Evolutionary conservation across 2,797 vertebrate genomes (phyloP).

Genomic region (Emydoidea blandingii): DNA sequence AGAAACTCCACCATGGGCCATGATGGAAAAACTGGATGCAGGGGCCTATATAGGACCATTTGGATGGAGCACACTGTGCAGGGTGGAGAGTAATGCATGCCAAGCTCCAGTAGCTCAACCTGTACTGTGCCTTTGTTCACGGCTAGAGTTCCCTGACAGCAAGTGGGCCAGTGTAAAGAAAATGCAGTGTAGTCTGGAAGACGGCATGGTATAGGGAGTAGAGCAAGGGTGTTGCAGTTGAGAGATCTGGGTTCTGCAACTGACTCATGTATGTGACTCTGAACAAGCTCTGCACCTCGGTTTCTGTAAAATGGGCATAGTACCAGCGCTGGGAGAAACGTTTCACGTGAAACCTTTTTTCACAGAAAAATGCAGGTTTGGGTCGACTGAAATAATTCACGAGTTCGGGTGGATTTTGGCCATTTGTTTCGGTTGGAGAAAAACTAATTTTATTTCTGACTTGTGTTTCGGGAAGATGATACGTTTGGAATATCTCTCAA

Average conservation of each 20-base stretch:
- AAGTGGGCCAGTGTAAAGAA: fast-evolving
- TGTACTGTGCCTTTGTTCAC: fast-evolving
- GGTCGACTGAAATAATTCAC: background rate
- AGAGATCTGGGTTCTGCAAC: background rate
- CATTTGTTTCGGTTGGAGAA: background rate
- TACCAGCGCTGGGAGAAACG: background rate
- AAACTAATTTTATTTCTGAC: background rate
- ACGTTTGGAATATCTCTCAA: background rate
- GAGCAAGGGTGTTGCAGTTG: fast-evolving
- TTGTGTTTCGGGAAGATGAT: background rate
- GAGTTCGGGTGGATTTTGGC: background rate
- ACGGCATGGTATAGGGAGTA: fast-evolving
- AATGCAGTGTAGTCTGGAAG: fast-evolving
- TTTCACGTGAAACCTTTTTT: too few species aligned
- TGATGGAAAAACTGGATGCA: too few species aligned
- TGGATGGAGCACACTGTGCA: background rate
- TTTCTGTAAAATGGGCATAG: background rate
- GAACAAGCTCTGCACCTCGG: background rate
- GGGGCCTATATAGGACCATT: too few species aligned
- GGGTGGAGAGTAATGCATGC: background rate
- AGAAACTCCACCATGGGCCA: background rate
- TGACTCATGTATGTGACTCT: fast-evolving
- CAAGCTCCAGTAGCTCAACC: background rate
- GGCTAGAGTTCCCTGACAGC: background rate
- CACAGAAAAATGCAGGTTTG: background rate